Conservation (phyloP, 2,888 invertebrate species). For the Stenurella melanura region DNA sequence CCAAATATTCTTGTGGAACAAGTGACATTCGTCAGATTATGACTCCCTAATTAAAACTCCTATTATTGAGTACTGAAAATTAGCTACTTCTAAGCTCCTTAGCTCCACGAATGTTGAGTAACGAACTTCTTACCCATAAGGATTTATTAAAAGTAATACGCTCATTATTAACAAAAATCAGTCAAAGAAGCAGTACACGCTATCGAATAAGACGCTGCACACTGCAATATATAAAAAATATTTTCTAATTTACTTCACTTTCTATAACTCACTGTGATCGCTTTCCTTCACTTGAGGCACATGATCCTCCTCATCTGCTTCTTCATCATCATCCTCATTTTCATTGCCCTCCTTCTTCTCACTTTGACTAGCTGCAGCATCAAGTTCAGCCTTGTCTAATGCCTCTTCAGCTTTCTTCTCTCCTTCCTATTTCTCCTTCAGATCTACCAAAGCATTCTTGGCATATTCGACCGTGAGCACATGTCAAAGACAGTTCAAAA, state of each 20-base stretch:
- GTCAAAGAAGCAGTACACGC: constrained; percentile 71
- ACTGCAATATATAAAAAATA: constrained; percentile 70
- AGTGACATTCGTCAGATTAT: too few species aligned
- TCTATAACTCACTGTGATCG: constrained; percentile 77
- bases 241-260: constrained; percentile 66
- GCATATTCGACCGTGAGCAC: constrained; percentile 91
- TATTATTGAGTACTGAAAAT: too few species aligned
- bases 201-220: constrained; percentile 71
- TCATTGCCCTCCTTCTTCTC: constrained; percentile 78
- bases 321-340: constrained; percentile 81
- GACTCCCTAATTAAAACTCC: too few species aligned
- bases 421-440: constrained; percentile 87
- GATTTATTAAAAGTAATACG: constrained; percentile 68
- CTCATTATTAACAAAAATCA: constrained; percentile 71
- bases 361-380: constrained; percentile 79
- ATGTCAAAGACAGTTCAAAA: constrained; percentile 99
- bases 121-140: too few species aligned
- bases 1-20: too few species aligned
- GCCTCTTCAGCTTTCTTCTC: constrained; percentile 97
- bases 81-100: too few species aligned
- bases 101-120: too few species aligned
- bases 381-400: constrained; percentile 85
- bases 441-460: constrained; percentile 78
- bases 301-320: constrained; percentile 79
- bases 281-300: constrained; percentile 74